Evolutionary conservation across 2,888 invertebrate genomes (phyloP), one percentile per base, ranked within the genome.

Genomic region (Erebia aethiops): DNA sequence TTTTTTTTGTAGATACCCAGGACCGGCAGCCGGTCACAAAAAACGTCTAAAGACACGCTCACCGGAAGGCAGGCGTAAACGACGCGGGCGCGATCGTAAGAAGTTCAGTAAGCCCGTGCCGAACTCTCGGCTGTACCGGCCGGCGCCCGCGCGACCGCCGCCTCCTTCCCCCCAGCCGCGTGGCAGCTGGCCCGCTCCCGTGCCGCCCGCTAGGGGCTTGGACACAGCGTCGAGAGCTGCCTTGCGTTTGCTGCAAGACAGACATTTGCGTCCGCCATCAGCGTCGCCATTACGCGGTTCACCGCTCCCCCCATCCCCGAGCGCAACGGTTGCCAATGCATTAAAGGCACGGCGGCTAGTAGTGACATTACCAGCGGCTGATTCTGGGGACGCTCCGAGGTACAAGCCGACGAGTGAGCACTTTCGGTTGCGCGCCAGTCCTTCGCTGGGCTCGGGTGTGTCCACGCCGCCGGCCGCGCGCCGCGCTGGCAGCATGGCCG

Each of bases 101-200:
- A 77, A 78, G 70, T 83, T 79, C 71, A 80, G 80, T 43, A 82
- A 82, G 9, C 80, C 76, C 54, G 83, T 86, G 74, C 89, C 90
- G 70, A 90, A 90, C 83, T 76, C 88, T 74, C 87, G 90, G 11
- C 82, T 90, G 74, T 91, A 90, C 83, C 83, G 84, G 74, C 87
- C 89, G 16, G 83, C 79, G 54, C 84, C 85, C 52, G 78, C 80
- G 66, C 84, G 77, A 2, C 73, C 73, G 2, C 68, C 68, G n/a
- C 68, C 72, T 14, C 72, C 74, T 13, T 77, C 78, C 21, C 81
- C 80, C 35, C 82, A 62, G 78, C 84, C 83, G 41, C 79, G 79
- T 74, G 75, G 78, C 71, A 13, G 74, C 69, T 82, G 82, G 84
- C 76, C 77, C 77, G 79, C 84, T 52, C 83, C 84, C 62, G 71